Base-by-base conservation (phyloP, 1,140 invertebrate species). In the Trichomalopsis sarcophagae region DNA sequence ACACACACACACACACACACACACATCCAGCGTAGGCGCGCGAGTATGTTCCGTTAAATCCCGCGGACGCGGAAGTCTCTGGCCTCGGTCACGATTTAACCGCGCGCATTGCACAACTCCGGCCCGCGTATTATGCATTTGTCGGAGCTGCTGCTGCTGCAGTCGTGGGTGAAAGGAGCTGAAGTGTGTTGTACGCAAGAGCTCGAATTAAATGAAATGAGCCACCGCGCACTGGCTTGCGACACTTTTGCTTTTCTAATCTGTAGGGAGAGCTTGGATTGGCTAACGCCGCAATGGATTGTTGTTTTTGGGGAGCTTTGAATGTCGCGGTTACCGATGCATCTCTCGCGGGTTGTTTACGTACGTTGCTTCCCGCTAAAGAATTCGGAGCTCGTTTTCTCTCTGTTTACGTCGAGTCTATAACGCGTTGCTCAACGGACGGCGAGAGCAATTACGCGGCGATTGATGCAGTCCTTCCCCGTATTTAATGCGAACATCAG, bases 11-110 rank as follows among this genome's bases (percentile, higher is more conserved):
- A 36, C 21, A 50, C n/a, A 27, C 27, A 27, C 27, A 27, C 27
- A 69, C n/a, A 36, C 21, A 50, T 50, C 14, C 6, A 79, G 14
- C 30, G n/a, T 6, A 4, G 2, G 30, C 73, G 83, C 44, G 69
- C 36, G 84, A 55, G 84, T 73, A 44, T 44, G 69, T 81, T 81
- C 71, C 84, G 84, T 81, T 81, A 85, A 81, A 69, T 76, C 47
- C 30, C 73, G 62, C 55, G 50, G 69, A 74, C 77, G 50, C 84
- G 84, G 78, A 85, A 85, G 84, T 73, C 68, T 33, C 2, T 33
- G 30, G n/a, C 27, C 50, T 40, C 33, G 74, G 81, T 81, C 40
- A 81, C 69, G 68, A 81, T 81, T 81, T 81, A 73, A 27, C 44
- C 7, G 44, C 50, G 78, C 47, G 44, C 44, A 17, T 81, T 81